Conservation (phyloP, 2,797 vertebrate genomes). For the Alca torda region DNA sequence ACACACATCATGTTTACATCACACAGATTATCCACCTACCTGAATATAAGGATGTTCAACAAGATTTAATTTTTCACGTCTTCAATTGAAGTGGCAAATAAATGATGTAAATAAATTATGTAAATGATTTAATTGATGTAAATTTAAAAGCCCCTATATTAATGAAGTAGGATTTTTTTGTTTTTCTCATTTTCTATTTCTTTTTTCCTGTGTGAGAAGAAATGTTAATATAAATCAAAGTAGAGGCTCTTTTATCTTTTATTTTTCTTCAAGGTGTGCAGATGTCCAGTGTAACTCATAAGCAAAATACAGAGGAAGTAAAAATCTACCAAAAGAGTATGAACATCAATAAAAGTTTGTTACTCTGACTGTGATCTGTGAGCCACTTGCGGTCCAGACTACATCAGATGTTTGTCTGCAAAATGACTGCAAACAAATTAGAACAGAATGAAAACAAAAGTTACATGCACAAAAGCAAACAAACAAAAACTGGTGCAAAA, state of each 20-base stretch:
- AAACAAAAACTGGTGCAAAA: slow-evolving; percentile 33
- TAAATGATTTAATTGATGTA: neutral
- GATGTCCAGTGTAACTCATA: neutral
- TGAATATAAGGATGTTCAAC: neutral
- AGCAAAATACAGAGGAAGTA: neutral
- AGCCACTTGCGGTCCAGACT: neutral
- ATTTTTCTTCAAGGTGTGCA: neutral
- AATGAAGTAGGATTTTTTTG: neutral
- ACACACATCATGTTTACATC: neutral
- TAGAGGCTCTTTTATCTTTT: neutral
- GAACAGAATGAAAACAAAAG: slow-evolving; percentile 23
- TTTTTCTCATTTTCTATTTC: neutral
- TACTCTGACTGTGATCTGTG: neutral
- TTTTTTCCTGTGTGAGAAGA: neutral
- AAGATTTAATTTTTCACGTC: neutral
- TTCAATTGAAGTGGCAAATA: neutral
- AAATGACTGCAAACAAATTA: neutral
- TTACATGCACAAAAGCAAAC: slow-evolving; percentile 1
- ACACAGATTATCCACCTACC: neutral
- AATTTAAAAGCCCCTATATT: neutral
- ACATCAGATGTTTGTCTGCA: neutral
- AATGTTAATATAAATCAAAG: neutral
- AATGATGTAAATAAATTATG: neutral
- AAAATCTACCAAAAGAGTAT: neutral
- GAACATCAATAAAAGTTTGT: neutral